Percentiles rank a stretch among this genome's conserved stretches.
These are phyloP conservation scores for Eulacestoma nigropectus DNA, from an alignment of 2,113 vertebrate genomes.

Conservation along the genomic window DNA sequence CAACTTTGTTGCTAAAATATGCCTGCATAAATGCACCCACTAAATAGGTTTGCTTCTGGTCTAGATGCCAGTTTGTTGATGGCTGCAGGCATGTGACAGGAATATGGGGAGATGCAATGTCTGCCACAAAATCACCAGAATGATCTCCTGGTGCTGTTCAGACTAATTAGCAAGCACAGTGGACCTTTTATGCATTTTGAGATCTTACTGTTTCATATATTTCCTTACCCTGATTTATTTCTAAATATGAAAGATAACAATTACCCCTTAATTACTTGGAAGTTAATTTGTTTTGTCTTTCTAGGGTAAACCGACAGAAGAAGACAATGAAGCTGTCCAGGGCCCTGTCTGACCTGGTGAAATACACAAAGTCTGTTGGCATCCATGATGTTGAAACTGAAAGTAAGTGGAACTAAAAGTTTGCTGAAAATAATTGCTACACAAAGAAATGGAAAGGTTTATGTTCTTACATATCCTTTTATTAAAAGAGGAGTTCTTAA, in stretches of 20 bases:
- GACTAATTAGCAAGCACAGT: not conserved
- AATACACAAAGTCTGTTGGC: conserved; percentile 93
- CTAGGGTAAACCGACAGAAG: conserved; percentile 77
- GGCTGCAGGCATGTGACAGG: not conserved
- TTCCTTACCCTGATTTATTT: not conserved
- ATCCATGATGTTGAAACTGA: conserved; percentile 86
- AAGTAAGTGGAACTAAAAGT: conserved; percentile 72
- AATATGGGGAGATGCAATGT: not conserved
- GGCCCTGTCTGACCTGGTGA: conserved; percentile 95
- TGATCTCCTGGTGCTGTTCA: not conserved
- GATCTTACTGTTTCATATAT: not conserved
- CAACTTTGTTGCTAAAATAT: not conserved
- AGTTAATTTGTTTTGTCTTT: not conserved
- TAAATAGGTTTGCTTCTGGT: not conserved
- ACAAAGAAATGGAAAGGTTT: not conserved
- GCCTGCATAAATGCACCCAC: not conserved
- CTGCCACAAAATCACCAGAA: not conserved
- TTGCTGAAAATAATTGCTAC: not conserved
- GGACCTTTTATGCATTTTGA: not conserved
- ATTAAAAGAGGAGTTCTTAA: not conserved
- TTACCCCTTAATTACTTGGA: not conserved
- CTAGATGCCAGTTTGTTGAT: not conserved
- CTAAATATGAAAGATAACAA: not conserved
- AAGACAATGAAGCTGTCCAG: conserved; percentile 96
- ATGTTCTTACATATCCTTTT: not conserved